Conservation (phyloP, 1,140 invertebrate genomes). For the Gonioctena quinquepunctata region DNA sequence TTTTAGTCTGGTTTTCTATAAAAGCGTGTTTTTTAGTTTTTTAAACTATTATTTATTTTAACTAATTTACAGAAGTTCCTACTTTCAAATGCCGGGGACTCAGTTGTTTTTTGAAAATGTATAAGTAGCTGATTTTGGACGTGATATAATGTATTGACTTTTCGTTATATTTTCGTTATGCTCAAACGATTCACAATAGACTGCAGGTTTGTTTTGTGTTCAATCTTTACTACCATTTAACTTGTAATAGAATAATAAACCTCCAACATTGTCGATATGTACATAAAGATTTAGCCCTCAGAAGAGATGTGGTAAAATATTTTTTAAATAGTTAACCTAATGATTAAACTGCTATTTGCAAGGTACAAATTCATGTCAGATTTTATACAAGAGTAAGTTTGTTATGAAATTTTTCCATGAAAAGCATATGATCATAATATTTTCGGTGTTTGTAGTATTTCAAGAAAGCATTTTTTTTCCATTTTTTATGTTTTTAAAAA, state of each 20-base stretch:
- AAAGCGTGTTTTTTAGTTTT: no score
- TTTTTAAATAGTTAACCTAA: constrained; percentile 28
- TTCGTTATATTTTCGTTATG: background rate
- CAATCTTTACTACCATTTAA: background rate
- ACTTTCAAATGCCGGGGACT: background rate
- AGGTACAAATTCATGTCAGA: constrained; percentile 54
- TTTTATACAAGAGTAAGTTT: constrained; percentile 52
- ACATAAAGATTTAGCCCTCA: constrained; percentile 41
- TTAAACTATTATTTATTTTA: no score
- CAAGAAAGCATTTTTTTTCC: no score
- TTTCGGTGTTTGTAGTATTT: no score
- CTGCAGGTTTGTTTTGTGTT: background rate
- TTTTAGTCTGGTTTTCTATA: no score
- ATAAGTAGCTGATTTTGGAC: background rate
- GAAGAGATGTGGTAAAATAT: constrained; percentile 23
- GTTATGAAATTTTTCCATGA: constrained; percentile 49
- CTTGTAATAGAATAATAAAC: constrained; percentile 10
- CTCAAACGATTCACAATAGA: background rate
- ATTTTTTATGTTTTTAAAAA: no score
- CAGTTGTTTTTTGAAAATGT: no score
- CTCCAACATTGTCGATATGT: constrained; percentile 45
- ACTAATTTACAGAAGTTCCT: background rate
- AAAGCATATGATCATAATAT: constrained; percentile 25
- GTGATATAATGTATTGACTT: background rate
- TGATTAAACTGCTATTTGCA: constrained; percentile 52